phyloP scores from a whole-genome alignment of 2,797 vertebrate genomes.

The Tapera naevia region DNA sequence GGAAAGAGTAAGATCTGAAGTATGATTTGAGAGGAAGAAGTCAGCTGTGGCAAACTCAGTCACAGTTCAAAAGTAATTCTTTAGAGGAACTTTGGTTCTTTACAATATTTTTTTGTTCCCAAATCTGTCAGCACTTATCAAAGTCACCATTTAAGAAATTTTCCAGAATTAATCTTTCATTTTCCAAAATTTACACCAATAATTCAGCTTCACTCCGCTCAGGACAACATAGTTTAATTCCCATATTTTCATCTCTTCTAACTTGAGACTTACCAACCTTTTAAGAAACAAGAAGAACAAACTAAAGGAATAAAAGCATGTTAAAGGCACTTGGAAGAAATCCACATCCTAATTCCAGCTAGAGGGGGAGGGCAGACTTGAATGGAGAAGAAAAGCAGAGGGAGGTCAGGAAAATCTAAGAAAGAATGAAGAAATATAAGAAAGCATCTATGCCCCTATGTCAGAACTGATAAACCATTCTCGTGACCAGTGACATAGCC shows the following conservation, averaged over 20 bases:
- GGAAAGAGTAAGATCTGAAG: background rate
- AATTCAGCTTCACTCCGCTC: background rate
- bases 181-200: background rate
- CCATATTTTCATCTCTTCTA: background rate
- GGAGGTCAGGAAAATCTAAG: background rate
- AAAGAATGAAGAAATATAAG: conserved; percentile 34
- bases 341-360: background rate
- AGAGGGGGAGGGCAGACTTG: conserved; percentile 1
- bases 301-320: background rate
- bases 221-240: background rate
- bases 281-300: background rate
- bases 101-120: background rate
- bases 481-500: conserved; percentile 35
- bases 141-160: background rate
- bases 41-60: background rate
- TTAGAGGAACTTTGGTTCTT: background rate
- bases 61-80: background rate
- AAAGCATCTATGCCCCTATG: conserved; percentile 7
- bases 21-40: background rate
- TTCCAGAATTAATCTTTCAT: background rate
- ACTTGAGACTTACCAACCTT: background rate
- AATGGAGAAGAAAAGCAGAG: conserved; percentile 3
- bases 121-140: background rate
- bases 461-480: conserved; percentile 61
- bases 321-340: conserved; percentile 30